Conservation (phyloP, 2,888 invertebrate species). For the Thysanoteuthis rhombus region DNA sequence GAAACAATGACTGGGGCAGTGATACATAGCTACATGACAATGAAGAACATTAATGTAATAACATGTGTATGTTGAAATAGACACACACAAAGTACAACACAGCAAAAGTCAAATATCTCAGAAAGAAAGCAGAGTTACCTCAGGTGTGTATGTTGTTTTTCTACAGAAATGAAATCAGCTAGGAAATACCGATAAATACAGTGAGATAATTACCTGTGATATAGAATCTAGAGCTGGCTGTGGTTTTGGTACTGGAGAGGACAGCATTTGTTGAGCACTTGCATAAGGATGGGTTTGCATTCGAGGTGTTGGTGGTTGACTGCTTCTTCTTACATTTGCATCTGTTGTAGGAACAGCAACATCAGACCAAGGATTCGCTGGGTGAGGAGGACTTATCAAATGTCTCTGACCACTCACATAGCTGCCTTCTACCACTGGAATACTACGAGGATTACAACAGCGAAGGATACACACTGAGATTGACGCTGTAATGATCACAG, state of each 20-base stretch:
- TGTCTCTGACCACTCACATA: background rate
- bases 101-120: too few relatives aligned
- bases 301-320: background rate
- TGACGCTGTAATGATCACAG: constrained; percentile 12
- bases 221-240: background rate
- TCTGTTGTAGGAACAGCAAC: background rate
- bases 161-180: too few relatives aligned
- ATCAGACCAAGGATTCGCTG: background rate
- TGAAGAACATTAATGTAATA: too few relatives aligned
- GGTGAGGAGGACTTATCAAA: background rate
- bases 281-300: background rate
- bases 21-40: too few relatives aligned
- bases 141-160: too few relatives aligned
- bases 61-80: too few relatives aligned
- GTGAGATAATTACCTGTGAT: too few relatives aligned
- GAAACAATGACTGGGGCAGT: too few relatives aligned
- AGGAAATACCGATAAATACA: too few relatives aligned
- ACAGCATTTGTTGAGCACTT: background rate
- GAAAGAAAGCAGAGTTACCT: too few relatives aligned
- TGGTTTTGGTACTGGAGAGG: background rate
- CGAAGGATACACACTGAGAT: constrained; percentile 12
- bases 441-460: background rate
- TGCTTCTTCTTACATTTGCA: background rate
- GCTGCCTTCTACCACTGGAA: background rate
- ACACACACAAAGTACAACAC: too few relatives aligned